These are phyloP conservation scores for Shinisaurus crocodilurus DNA, from an alignment of 2,113 vertebrate species.

Conservation along the genomic window DNA sequence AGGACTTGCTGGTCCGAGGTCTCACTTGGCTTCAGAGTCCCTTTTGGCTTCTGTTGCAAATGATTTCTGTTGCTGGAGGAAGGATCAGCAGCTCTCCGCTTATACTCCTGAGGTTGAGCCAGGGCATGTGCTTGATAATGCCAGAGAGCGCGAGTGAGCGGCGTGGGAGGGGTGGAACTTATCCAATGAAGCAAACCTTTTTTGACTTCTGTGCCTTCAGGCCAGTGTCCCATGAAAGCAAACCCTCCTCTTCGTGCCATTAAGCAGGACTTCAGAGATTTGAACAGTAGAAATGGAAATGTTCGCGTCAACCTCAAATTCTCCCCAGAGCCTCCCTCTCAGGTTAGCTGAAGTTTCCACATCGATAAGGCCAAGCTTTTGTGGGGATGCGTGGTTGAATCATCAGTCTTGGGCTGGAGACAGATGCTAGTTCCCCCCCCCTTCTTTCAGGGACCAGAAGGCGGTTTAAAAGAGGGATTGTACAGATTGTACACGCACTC, in stretches of 20 bases:
- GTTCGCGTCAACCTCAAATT: not conserved
- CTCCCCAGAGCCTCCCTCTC: not conserved
- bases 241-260: not conserved
- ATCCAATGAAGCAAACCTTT: not conserved
- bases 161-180: too few species aligned
- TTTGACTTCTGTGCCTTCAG: not conserved
- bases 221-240: not conserved
- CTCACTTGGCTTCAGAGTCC: not conserved
- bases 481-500: not conserved
- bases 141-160: not conserved
- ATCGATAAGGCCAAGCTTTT: not conserved
- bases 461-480: not conserved
- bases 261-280: not conserved
- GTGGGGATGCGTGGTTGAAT: not conserved
- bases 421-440: not conserved
- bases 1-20: not conserved
- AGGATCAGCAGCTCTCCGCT: not conserved
- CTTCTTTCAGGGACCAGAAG: not conserved
- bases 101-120: not conserved
- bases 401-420: not conserved
- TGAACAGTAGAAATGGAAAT: not conserved
- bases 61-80: not conserved
- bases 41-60: not conserved
- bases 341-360: not conserved
- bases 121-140: not conserved